Evolutionary conservation across 2,888 invertebrate species (phyloP), one percentile per base, ranked within the genome.

Genomic region (Bhutanitis thaidina): DNA sequence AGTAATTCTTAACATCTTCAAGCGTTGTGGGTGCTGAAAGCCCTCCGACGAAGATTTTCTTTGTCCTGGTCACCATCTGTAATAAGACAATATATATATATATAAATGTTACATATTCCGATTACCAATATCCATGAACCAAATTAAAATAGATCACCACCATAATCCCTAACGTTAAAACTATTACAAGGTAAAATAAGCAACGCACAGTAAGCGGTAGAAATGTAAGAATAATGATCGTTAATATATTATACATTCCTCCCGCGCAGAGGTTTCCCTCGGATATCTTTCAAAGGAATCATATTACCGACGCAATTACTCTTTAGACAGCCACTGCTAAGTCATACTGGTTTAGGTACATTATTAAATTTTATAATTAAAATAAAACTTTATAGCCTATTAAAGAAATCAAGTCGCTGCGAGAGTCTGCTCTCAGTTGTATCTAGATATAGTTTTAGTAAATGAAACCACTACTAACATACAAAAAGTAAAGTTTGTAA

Each of bases 41-140:
- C 81, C 99, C 99, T 75, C 99, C 99, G 83, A 99, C 98, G 92
- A 99, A 99, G 92, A 99, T 98, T 93, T 99, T 99, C 95, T 99
- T 99, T 92, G 99, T 99, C 93, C 98, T 96, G 92, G 98, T 98
- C 90, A 99, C 98, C 98, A 99, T 98, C 98, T 99, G 94, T 2
- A 93, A 93, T 61, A 76, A 79, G 70, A 61, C 7, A 27, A 37
- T 13, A 29, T 7, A n/a, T n/a, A n/a, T n/a, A n/a, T n/a, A n/a
- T n/a, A 14, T 43, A 13, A 43, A 14, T 62, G 20, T 20, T n/a
- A n/a, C n/a, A n/a, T n/a, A n/a, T n/a, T n/a, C n/a, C n/a, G n/a
- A n/a, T n/a, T n/a, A n/a, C n/a, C n/a, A n/a, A n/a, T n/a, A n/a
- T n/a, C n/a, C n/a, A n/a, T n/a, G n/a, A n/a, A n/a, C n/a, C n/a